A percentile compares a stretch with the other conserved stretches of the same genome.
phyloP scores from a whole-genome alignment of 2,888 invertebrate species.

The Osmoderma eremita region DNA sequence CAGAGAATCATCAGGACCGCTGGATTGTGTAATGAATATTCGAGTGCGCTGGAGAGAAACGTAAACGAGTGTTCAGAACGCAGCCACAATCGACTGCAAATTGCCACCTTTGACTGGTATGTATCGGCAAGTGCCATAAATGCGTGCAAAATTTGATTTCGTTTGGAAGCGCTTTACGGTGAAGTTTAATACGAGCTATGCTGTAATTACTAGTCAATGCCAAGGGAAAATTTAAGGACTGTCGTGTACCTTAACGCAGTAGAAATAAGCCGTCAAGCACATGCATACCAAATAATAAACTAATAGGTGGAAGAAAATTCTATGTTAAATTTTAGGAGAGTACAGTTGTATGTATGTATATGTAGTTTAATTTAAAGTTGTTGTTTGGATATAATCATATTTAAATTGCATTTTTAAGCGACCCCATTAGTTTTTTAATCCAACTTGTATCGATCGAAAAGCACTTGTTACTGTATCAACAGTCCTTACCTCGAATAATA shows the following conservation, averaged over 20 bases:
- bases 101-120: slow-evolving; percentile 45
- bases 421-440: too few relatives aligned
- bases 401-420: too few relatives aligned
- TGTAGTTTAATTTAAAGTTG: too few relatives aligned
- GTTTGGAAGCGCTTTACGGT: neutral
- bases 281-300: too few relatives aligned
- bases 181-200: slow-evolving; percentile 12
- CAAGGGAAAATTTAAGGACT: slow-evolving; percentile 16
- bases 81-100: slow-evolving; percentile 37
- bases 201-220: slow-evolving; percentile 17
- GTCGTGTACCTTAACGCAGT: neutral
- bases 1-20: slow-evolving; percentile 12
- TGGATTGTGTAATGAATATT: slow-evolving; percentile 36
- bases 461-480: too few relatives aligned
- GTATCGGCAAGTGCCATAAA: slow-evolving; percentile 43
- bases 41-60: slow-evolving; percentile 25
- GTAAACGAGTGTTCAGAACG: slow-evolving; percentile 24
- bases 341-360: too few relatives aligned
- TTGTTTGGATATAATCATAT: too few relatives aligned
- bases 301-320: too few relatives aligned
- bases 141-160: slow-evolving; percentile 42
- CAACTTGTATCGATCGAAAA: too few relatives aligned
- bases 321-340: too few relatives aligned
- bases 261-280: too few relatives aligned
- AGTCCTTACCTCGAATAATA: too few relatives aligned